Evolutionary conservation across 2,888 invertebrate genomes (phyloP).

Genomic region (Aleiodes testaceus): DNA sequence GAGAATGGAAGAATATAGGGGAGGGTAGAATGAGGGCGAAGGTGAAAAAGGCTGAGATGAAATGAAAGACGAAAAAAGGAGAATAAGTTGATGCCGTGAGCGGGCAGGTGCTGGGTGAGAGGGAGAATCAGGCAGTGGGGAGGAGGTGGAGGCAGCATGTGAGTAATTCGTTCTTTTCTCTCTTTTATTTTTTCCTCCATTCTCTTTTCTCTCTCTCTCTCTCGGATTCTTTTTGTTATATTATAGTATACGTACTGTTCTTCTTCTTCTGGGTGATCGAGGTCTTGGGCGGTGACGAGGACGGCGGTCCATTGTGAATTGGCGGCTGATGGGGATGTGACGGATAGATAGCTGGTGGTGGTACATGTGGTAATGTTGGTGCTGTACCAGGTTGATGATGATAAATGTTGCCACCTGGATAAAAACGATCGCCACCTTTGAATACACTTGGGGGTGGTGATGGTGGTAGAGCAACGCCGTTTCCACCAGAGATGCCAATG

Average conservation of each 20-base stretch:
- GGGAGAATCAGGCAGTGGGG: conserved; percentile 15
- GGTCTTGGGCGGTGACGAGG: conserved; percentile 76
- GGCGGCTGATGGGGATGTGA: conserved; percentile 73
- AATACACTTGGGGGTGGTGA: conserved; percentile 72
- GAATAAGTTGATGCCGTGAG: conserved; percentile 35
- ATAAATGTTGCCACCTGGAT: conserved; percentile 70
- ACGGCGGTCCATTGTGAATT: conserved; percentile 69
- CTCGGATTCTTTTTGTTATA: conserved; percentile 20
- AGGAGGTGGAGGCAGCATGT: background rate
- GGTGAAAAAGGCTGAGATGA: conserved; percentile 41
- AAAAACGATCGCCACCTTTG: conserved; percentile 71
- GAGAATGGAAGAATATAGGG: conserved; percentile 15
- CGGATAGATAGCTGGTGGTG: conserved; percentile 75
- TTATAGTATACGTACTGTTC: conserved; percentile 68
- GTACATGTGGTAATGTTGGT: conserved; percentile 74
- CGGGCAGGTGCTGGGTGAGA: conserved; percentile 25
- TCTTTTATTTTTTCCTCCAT: background rate
- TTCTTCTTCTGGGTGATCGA: conserved; percentile 81
- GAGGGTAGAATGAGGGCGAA: conserved; percentile 33
- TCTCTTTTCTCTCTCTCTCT: conserved; percentile 18
- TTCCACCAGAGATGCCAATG: conserved; percentile 66
- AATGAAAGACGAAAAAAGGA: conserved; percentile 30
- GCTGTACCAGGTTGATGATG: conserved; percentile 73
- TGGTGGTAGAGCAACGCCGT: conserved; percentile 64
- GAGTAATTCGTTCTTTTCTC: conserved; percentile 23